Base-by-base conservation (phyloP, 2,797 vertebrate species). In the Pristis pectinata region DNA sequence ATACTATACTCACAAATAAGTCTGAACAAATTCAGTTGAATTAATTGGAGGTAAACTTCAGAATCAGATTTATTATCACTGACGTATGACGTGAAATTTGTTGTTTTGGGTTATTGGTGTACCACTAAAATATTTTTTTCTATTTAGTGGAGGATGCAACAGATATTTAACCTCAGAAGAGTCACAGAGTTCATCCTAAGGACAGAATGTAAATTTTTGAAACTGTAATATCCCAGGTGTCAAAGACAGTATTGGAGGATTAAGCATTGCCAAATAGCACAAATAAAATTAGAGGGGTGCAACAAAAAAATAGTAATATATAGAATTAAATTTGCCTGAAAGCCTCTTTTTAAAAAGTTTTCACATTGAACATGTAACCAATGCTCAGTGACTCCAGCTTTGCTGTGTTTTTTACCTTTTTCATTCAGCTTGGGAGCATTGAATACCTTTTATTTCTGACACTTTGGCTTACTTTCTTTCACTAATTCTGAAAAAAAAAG, bases 401-500 rank as follows among this genome's bases (percentile, higher is more conserved):
- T 67, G 17, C 56, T 44, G n/a, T 72, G 49, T 74, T 30, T 56
- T 64, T 93, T 27, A 24, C 64, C 10, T 93, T 94, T 74, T 76
- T n/a, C 70, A 49, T 94, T 76, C 30, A 2, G 67, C 27, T 34
- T 59, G 59, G 85, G 19, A 67, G 44, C 13, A 49, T 30, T 76
- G 92, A 74, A 94, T 17, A 76, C 6, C 27, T 94, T 76, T 70
- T 74, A 53, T n/a, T 74, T 76, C 15, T n/a, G 30, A 17, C 44
- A 76, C 13, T 5, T 53, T 72, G 92, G 44, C 4, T 22, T 97
- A 3, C 70, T 96, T 97, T 97, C 96, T 95, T 96, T 97, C 96
- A 96, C 96, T 96, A 96, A 95, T 96, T 97, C 96, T 96, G 96
- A 96, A 95, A 97, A 96, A 95, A 97, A 96, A 93, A 95, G 96